Conservation (phyloP, 2,113 vertebrate species). For the Zosterops japonicus region DNA sequence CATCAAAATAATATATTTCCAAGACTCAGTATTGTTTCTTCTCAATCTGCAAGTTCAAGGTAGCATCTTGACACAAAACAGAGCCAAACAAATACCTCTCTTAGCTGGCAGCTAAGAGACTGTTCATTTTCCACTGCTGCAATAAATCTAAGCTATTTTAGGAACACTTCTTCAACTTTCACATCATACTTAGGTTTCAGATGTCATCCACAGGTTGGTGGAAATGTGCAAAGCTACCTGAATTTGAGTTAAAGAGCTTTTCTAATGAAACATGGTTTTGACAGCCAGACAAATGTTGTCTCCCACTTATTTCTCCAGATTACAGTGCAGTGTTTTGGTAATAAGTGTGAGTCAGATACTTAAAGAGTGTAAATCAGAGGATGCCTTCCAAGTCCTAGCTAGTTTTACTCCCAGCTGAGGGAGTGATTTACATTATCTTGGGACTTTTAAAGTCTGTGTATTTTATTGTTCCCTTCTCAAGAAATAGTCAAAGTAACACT, state of each 20-base stretch:
- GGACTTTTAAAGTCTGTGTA: neutral
- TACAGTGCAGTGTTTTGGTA: neutral
- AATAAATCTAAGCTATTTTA: conserved; percentile 48
- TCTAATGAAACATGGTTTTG: conserved; percentile 5
- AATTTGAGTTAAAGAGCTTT: conserved; percentile 43
- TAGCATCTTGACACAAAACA: conserved; percentile 34
- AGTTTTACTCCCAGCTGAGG: neutral
- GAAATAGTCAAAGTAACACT: neutral
- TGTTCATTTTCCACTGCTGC: neutral
- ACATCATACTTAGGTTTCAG: conserved; percentile 47
- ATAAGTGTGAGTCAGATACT: neutral
- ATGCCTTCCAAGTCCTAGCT: neutral
- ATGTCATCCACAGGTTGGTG: neutral
- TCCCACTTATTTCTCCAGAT: conserved; percentile 26
- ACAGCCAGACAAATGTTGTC: conserved; percentile 19
- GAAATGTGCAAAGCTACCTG: conserved; percentile 37
- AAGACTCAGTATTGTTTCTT: conserved; percentile 37
- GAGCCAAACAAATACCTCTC: neutral
- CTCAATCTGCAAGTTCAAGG: conserved; percentile 63
- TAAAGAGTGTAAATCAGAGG: neutral
- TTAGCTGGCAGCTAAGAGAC: neutral
- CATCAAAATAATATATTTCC: conserved; percentile 35
- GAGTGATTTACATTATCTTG: neutral
- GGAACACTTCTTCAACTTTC: conserved; percentile 36
- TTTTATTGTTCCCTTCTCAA: conserved; percentile 36